Percentiles rank a stretch among this genome's conserved stretches.
phyloP scores from a whole-genome alignment of 2,113 vertebrate species.

The Toxostoma redivivum region DNA sequence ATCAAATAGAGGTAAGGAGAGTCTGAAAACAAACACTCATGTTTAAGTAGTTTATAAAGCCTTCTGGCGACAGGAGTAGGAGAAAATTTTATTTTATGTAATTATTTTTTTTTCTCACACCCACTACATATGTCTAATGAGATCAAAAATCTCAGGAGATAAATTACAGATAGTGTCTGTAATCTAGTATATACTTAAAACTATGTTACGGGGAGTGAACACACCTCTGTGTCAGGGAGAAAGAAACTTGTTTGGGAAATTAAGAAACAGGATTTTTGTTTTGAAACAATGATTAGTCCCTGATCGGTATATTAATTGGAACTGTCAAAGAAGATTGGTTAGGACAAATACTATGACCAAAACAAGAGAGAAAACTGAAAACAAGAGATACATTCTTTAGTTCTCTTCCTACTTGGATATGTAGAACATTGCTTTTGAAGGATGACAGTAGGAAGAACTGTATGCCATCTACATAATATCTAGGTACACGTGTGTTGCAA shows the following conservation, averaged over 20 bases:
- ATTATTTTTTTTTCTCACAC: background rate
- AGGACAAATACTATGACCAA: background rate
- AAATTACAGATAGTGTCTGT: background rate
- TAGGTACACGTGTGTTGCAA: constrained; percentile 34
- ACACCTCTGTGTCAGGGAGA: background rate
- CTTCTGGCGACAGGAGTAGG: background rate
- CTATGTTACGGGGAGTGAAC: background rate
- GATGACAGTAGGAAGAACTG: constrained; percentile 19
- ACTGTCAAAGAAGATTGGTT: background rate
- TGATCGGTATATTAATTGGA: background rate
- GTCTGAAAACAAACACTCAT: background rate
- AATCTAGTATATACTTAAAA: background rate
- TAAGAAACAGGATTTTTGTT: background rate
- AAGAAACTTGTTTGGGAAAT: background rate
- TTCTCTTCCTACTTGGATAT: constrained; percentile 14
- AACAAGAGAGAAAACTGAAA: background rate
- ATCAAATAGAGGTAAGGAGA: background rate
- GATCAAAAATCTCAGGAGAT: constrained; percentile 14
- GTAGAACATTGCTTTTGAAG: constrained; percentile 22
- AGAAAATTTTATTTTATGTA: background rate
- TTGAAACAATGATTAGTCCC: background rate
- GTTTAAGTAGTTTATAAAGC: background rate
- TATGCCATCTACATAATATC: background rate
- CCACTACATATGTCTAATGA: background rate
- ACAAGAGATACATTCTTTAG: constrained; percentile 30